Conservation (phyloP, 2,888 invertebrate species). For the Lasioglossum calceatum region DNA sequence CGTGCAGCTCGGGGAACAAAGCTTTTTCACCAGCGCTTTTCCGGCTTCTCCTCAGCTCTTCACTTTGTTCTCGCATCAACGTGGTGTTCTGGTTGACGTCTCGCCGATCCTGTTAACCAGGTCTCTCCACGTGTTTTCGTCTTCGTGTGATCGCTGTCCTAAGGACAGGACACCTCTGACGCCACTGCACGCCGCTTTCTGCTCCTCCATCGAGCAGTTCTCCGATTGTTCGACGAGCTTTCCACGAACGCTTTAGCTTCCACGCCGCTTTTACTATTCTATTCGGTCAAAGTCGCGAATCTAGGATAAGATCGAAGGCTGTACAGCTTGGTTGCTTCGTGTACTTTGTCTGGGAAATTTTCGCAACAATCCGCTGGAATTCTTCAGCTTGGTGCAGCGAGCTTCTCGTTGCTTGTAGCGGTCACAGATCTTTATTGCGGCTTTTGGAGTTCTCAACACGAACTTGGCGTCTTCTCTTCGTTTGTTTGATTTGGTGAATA, state of each 20-base stretch:
- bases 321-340: not conserved
- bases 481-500: not conserved
- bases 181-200: constrained; percentile 22
- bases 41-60: constrained; percentile 38
- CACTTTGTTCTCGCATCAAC: not conserved
- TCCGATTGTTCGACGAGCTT: constrained; percentile 12
- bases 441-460: not conserved
- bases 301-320: constrained; percentile 34
- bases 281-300: constrained; percentile 47
- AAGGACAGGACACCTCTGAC: not conserved
- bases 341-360: not conserved
- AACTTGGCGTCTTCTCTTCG: not conserved
- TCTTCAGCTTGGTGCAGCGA: not conserved
- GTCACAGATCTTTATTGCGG: not conserved
- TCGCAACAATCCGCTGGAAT: not conserved
- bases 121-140: not conserved
- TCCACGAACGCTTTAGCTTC: constrained; percentile 44
- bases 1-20: constrained; percentile 11
- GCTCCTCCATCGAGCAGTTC: not conserved
- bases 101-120: not conserved
- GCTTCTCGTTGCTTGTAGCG: not conserved
- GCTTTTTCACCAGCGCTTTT: constrained; percentile 50
- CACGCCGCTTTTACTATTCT: constrained; percentile 23
- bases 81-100: not conserved
- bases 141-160: not conserved